Conservation (phyloP, 1,140 invertebrate genomes). For the Drosophila funebris region DNA sequence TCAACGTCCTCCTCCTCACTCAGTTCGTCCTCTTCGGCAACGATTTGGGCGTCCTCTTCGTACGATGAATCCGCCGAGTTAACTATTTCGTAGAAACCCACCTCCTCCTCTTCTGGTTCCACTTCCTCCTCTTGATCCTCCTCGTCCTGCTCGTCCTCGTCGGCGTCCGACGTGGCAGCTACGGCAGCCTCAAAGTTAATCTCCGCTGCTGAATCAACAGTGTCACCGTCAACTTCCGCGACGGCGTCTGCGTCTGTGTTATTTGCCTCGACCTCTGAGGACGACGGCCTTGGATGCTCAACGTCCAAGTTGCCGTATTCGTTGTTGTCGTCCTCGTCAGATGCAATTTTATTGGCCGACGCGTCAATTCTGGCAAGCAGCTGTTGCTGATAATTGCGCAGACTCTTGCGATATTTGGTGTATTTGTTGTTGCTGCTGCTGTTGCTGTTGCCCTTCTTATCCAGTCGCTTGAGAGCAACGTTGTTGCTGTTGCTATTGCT, state of each 20-base stretch:
- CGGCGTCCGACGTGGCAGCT: slow-evolving; percentile 13
- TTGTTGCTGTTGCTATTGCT: too few relatives aligned
- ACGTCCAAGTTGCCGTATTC: slow-evolving; percentile 14
- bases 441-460: slow-evolving; percentile 24
- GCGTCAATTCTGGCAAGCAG: slow-evolving; percentile 29
- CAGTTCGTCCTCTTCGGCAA: slow-evolving; percentile 76
- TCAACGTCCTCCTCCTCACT: slow-evolving; percentile 74
- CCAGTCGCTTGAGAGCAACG: slow-evolving; percentile 30
- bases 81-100: slow-evolving; percentile 69
- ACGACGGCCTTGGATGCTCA: background rate
- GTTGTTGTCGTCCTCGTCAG: slow-evolving; percentile 23
- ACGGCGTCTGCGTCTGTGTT: background rate
- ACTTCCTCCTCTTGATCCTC: slow-evolving; percentile 66
- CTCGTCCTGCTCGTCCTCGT: slow-evolving; percentile 54
- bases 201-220: background rate
- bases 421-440: slow-evolving; percentile 36
- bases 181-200: background rate
- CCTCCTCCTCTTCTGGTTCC: slow-evolving; percentile 61
- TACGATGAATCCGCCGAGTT: slow-evolving; percentile 72
- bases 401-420: slow-evolving; percentile 59
- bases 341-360: slow-evolving; percentile 9
- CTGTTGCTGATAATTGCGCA: slow-evolving; percentile 57
- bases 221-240: background rate
- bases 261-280: slow-evolving; percentile 22
- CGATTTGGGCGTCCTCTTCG: slow-evolving; percentile 73